Evolutionary conservation across 1,140 invertebrate genomes (phyloP), one percentile per base, ranked within the genome.

Genomic region (Tetramorium parvispinum): DNA sequence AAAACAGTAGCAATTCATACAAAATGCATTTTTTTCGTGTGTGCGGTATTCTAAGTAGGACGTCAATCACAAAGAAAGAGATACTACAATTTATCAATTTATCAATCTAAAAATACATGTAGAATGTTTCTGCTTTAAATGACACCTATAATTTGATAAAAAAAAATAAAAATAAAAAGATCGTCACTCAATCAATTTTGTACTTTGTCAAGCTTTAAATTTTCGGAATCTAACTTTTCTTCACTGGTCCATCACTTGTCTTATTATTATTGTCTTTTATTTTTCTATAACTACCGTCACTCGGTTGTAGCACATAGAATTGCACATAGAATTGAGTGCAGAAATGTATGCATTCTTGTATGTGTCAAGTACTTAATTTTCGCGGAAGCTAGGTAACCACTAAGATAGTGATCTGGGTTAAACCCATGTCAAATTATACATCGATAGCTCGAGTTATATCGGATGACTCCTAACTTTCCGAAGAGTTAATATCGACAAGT

Each of bases 401-500:
- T 32, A 32, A 7, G 43, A 51, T 18, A 40, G 37, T 24, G 63
- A 81, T 55, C 49, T 43, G 5, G 49, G 63, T 81, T 81, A 70
- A 81, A 81, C 6, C 65, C 37, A 81, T 11, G 49, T 81, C 37
- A 81, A 81, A 81, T 81, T 81, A 81, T 43, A 81, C 65, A 70
- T 70, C 78, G 78, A 81, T 81, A 70, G 32, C 37, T 27, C 51
- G 21, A 55, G 65, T 70, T 53, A 43, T 53, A 81, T 21, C 78
- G 32, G 51, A 81, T 81, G 65, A 70, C 49, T 81, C 49, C 32
- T 43, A 81, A 81, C 63, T 81, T 55, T 43, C 43, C 37, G 16
- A 81, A 55, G 65, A 81, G 65, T 53, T 66, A 70, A 70, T 81
- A 66, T 70, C 63, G 78, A 81, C 78, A 68, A 81, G 77, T 81